These are phyloP conservation scores for Falco concolor DNA, from an alignment of 2,797 vertebrate genomes.

Conservation along the genomic window DNA sequence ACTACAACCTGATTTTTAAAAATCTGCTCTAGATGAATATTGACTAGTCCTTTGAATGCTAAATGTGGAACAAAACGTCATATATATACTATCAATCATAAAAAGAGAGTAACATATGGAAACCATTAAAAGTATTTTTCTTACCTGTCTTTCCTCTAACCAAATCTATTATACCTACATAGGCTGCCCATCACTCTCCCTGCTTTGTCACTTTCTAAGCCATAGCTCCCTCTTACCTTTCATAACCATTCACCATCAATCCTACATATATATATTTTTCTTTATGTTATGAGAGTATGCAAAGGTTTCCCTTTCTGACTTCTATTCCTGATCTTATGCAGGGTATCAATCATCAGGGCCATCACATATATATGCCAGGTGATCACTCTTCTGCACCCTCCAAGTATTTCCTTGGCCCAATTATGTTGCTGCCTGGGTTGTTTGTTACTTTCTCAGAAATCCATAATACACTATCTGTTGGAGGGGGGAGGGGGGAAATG, in stretches of 20 bases:
- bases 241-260: neutral
- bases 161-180: neutral
- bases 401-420: slow-evolving; percentile 21
- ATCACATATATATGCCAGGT: neutral
- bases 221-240: neutral
- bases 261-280: neutral
- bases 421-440: neutral
- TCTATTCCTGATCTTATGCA: neutral
- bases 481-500: neutral
- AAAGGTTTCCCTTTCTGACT: neutral
- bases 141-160: neutral
- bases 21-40: neutral
- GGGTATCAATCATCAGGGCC: neutral
- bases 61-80: neutral
- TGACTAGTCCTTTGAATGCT: neutral
- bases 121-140: neutral
- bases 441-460: slow-evolving; percentile 37
- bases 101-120: neutral
- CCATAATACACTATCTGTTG: neutral
- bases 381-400: slow-evolving; percentile 20
- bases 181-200: neutral
- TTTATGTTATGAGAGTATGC: neutral
- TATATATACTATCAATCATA: neutral
- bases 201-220: neutral
- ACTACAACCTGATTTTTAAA: neutral